Evolutionary conservation across 2,888 invertebrate species (phyloP), one percentile per base, ranked within the genome.

Genomic region (Epinotia brunnichana): DNA sequence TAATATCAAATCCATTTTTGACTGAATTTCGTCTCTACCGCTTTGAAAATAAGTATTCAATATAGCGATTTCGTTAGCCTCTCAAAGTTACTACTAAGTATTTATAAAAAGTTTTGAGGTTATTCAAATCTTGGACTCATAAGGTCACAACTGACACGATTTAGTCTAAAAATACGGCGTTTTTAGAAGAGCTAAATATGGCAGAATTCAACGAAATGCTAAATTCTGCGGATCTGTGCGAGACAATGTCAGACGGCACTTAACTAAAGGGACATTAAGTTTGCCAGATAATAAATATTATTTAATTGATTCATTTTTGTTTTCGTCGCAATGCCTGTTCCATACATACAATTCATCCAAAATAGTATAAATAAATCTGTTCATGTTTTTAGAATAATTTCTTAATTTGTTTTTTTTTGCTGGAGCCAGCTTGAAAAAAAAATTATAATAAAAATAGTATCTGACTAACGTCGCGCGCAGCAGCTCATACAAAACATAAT

Each of bases 401-500:
- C 13, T 44, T 11, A 44, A 15, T 44, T 41, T 13, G 4, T 15
- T 15, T 15, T 15, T 15, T 15, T 44, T 44, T 13, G 13, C 29
- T 7, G 7, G 29, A 17, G 41, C 60, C 1, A n/a, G n/a, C n/a
- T n/a, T 39, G 15, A 13, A 61, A 10, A 11, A 15, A 29, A 11
- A 29, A 51, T 51, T 9, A 9, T 15, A 53, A 64, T 2, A 64
- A 63, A 39, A 21, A 19, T 29, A 35, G 29, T 24, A n/a, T 41
- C n/a, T 66, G 24, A 41, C 2, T 5, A 41, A 19, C 41, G 54
- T 39, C 39, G 35, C 53, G 63, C 17, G n/a, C 13, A n/a, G 48
- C 53, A 4, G 35, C 39, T 39, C 21, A 48, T 21, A 61, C 54
- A 44, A 61, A 19, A 67, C 3, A 61, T 35, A 61, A 48, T 56